Evolutionary conservation across 30 jellyfish, hydroid and myxozoan genomes (phyloP), one percentile per base, ranked within the genome.

Genomic region (Rhopilema esculentum): DNA sequence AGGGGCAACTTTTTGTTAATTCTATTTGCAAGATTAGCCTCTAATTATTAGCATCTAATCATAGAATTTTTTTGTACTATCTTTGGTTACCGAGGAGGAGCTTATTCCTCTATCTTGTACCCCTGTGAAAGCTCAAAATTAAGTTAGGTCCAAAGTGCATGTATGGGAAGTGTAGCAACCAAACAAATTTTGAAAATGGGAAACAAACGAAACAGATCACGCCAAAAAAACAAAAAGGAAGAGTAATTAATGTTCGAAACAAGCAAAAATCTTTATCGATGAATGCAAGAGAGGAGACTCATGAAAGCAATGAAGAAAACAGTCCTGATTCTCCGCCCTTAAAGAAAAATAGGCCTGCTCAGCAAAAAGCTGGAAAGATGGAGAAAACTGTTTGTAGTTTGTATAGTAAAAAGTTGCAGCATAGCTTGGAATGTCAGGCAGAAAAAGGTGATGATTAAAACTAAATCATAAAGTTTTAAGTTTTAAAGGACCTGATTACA

Each of bases 271-370:
- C 72, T 63, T 63, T 63, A 19, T 63, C 72, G 17, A 63, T 19
- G 72, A 63, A 19, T 63, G 72, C 29, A 63, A 63, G 72, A 63
- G 17, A 63, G 72, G 29, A 24, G 72, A 63, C 26, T 63, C 29
- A 12, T 63, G 72, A 63, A 63, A 63, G 72, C 72, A 63, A 24
- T 63, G 72, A 63, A 63, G 72, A 18, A 63, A 63, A 63, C 29
- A 63, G 72, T 63, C 72, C 29, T 63, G 26, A 63, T 63, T 63
- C 8, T 63, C 29, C 72, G 29, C 72, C 72, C n/a, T 24, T 63
- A 63, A 63, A n/a, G 72, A 63, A 24, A 63, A 63, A 24, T 63
- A 63, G 72, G 72, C 72, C 72, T 63, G 72, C 72, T 63, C 72
- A 63, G 72, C 72, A n/a, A 63, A n/a, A 63, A 63, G 22, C 72